Percentiles rank a stretch among this genome's conserved stretches.
Evolutionary conservation across 2,888 invertebrate species (phyloP).

Genomic region (Callyntrura guangdongensis): DNA sequence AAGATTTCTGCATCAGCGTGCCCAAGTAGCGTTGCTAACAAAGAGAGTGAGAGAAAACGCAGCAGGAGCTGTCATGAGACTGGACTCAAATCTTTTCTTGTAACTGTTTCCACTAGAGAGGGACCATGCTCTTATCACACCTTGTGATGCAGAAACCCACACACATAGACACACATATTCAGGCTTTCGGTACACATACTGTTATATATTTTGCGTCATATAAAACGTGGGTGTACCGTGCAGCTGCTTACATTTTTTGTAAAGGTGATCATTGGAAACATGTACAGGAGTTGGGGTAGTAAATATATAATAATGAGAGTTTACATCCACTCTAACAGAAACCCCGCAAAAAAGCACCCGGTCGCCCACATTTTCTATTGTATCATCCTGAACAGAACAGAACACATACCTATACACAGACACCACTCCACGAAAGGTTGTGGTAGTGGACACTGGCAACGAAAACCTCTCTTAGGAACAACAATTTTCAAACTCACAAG

Average conservation of each 20-base stretch:
- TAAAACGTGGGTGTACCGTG: too few relatives aligned
- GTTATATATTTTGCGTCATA: too few relatives aligned
- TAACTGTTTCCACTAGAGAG: not conserved
- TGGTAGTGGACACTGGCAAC: constrained; percentile 63
- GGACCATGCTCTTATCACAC: not conserved
- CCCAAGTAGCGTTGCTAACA: constrained; percentile 14
- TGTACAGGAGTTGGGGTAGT: not conserved
- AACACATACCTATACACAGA: too few relatives aligned
- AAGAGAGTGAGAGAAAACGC: constrained; percentile 49
- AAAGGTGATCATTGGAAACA: not conserved
- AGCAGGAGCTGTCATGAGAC: constrained; percentile 78
- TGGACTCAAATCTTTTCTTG: constrained; percentile 66
- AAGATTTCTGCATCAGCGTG: constrained; percentile 68
- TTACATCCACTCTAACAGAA: constrained; percentile 8
- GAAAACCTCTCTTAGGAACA: constrained; percentile 22
- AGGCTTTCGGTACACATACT: not conserved
- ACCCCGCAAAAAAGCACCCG: not conserved
- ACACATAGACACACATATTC: not conserved
- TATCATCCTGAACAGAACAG: not conserved
- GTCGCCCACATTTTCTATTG: too few relatives aligned
- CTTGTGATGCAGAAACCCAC: not conserved
- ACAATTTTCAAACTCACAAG: constrained; percentile 64
- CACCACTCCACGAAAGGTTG: too few relatives aligned
- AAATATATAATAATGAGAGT: not conserved
- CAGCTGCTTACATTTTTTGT: not conserved